Base-by-base conservation (phyloP, 2,888 invertebrate genomes). In the Spialia ferax region DNA sequence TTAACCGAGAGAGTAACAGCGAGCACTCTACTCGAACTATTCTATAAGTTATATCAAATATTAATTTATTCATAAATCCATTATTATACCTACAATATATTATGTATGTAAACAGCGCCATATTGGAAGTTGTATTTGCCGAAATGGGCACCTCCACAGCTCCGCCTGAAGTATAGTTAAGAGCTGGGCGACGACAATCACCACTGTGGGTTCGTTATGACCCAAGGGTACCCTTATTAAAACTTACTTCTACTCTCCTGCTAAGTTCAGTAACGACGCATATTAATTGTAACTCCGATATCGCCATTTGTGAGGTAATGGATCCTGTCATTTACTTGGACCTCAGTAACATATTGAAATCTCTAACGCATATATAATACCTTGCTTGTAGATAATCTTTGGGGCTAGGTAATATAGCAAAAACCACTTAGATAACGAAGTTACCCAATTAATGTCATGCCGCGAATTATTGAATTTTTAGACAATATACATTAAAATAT, bases 161-260 rank as follows among this genome's bases (percentile, higher is more conserved):
- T 20, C 26, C 29, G 32, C 56, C 56, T 63, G 22, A 64, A 64
- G 64, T 57, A 57, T 57, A 48, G 57, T 64, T 57, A 64, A 64
- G 64, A 64, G 50, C 50, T 50, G 26, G 63, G 50, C 64, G 38
- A 32, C 56, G 50, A 55, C 38, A 64, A 64, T 57, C 64, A 50
- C 64, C 38, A 64, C 48, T 50, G 64, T 29, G 50, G 56, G 35
- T 23, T 83, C 77, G 85, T 89, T 90, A 89, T 88, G 89, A 88
- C 87, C 87, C 85, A 82, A 77, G 81, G 86, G 83, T 86, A 87
- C 89, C 91, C 88, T 89, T 89, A 89, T 89, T 89, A 89, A 88
- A 90, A 89, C 89, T 89, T 88, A 81, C 85, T 84, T 83, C 81
- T 81, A 82, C 29, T 55, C 64, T 54, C 54, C 38, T 50, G 57